Conservation (phyloP, 2,113 vertebrate species). For the Malurus cyaneus region DNA sequence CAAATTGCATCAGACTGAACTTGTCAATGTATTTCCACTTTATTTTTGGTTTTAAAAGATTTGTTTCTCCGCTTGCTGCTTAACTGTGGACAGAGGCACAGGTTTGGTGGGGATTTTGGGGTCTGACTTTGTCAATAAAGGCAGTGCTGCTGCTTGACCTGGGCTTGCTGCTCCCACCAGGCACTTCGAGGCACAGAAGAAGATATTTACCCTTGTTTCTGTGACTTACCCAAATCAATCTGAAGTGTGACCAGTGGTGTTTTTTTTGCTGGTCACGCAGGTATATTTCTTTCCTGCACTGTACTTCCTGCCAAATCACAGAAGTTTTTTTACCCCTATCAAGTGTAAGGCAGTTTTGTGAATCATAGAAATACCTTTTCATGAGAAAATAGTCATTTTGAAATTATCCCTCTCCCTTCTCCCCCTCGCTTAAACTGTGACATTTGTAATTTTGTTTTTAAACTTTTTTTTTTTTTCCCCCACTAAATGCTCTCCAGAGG, state of each 20-base stretch:
- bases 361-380: not conserved
- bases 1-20: conserved; percentile 43
- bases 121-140: not conserved
- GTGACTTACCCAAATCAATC: not conserved
- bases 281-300: not conserved
- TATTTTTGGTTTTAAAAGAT: conserved; percentile 55
- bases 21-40: conserved; percentile 44
- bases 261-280: not conserved
- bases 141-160: not conserved
- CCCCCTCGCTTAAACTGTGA: not conserved
- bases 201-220: not conserved
- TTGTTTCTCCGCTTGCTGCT: conserved; percentile 26
- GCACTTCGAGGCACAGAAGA: not conserved
- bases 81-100: not conserved
- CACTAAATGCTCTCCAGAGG: not conserved
- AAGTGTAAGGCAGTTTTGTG: not conserved
- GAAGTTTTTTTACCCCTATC: not conserved
- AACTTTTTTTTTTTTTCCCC: not conserved
- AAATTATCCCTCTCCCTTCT: not conserved
- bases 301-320: not conserved
- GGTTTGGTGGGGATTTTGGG: not conserved
- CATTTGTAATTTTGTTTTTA: not conserved
- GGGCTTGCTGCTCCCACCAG: not conserved
- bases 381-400: not conserved
- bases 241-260: not conserved